phyloP scores from a whole-genome alignment of 2,888 invertebrate genomes.

The Syritta pipiens region DNA sequence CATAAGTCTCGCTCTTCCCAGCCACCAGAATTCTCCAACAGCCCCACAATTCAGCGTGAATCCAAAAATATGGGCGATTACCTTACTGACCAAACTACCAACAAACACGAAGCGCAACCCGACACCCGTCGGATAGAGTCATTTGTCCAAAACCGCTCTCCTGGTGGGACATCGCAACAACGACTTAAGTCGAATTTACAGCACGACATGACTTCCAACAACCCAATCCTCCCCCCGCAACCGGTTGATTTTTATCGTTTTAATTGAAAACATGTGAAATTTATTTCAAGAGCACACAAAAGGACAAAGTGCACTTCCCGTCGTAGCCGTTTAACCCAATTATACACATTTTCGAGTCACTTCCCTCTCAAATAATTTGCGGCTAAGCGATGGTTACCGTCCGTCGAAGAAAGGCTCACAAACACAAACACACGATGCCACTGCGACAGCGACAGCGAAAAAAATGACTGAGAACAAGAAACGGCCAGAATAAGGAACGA shows the following conservation, averaged over 20 bases:
- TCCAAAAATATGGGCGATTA: no score
- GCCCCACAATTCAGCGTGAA: no score
- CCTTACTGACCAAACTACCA: no score
- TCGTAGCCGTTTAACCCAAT: conserved; percentile 59
- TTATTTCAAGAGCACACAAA: conserved; percentile 37
- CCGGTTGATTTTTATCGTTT: neutral
- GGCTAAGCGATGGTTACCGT: conserved; percentile 41
- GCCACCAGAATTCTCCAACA: no score
- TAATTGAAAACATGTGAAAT: conserved; percentile 15
- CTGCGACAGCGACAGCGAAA: neutral
- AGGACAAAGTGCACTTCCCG: conserved; percentile 12
- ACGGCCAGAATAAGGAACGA: conserved; percentile 23
- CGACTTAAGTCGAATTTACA: no score
- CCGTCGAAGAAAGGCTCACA: conserved; percentile 41
- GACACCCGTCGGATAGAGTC: no score
- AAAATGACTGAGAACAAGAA: neutral
- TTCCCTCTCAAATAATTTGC: conserved; percentile 59
- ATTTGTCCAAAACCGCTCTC: no score
- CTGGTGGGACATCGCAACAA: no score
- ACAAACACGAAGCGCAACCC: no score
- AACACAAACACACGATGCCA: conserved; percentile 3
- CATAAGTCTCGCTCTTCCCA: no score
- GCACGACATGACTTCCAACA: no score
- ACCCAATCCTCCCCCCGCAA: no score
- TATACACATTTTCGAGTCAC: conserved; percentile 61